Evolutionary conservation across 2,113 vertebrate species (phyloP).

Genomic region (Ailurus styani): DNA sequence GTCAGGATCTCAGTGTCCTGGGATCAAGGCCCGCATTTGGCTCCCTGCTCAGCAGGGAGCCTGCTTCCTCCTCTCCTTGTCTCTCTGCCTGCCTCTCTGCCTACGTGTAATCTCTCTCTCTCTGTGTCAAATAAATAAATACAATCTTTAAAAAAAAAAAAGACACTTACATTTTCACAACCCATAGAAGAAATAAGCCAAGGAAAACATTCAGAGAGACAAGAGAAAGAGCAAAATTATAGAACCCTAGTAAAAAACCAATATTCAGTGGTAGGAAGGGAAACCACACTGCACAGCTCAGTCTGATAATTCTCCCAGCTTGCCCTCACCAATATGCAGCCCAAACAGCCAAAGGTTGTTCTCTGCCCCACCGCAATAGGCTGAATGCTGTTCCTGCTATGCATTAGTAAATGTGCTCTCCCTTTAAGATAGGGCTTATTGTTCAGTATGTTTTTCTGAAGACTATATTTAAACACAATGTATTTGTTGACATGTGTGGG

Average conservation of each 20-base stretch:
- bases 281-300: background rate
- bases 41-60: too few relatives aligned
- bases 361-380: background rate
- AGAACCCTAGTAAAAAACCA: background rate
- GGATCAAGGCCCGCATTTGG: too few relatives aligned
- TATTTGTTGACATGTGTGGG: background rate
- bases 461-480: background rate
- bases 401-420: background rate
- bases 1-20: too few relatives aligned
- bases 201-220: background rate
- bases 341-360: background rate
- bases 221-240: background rate
- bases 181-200: background rate
- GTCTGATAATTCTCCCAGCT: background rate
- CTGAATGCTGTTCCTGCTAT: background rate
- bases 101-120: too few relatives aligned
- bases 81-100: too few relatives aligned
- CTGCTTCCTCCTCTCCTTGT: too few relatives aligned
- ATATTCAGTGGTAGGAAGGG: background rate
- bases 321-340: rapidly evolving
- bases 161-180: background rate
- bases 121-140: too few relatives aligned
- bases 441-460: background rate
- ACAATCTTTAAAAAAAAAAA: too few relatives aligned
- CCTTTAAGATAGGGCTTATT: background rate